Conservation (phyloP, 2,888 invertebrate genomes). For the Chymomyza amoena region DNA sequence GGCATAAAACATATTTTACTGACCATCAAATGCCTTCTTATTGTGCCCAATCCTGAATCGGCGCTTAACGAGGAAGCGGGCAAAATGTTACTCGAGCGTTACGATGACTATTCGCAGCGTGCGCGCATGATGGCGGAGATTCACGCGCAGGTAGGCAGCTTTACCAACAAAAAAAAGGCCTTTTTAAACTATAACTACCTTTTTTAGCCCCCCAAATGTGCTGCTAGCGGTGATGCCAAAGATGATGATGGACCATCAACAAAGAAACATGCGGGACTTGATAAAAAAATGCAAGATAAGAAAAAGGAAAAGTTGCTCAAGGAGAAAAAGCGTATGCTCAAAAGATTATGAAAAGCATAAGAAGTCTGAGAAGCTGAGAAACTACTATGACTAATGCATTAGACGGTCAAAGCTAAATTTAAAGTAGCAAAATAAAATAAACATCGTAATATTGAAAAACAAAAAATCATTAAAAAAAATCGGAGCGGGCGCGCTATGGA, state of each 20-base stretch:
- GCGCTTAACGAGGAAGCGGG: constrained; percentile 98
- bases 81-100: constrained; percentile 93
- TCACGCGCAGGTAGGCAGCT: constrained; percentile 86
- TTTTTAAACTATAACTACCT: background rate
- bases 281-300: constrained; percentile 87
- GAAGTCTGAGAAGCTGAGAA: constrained; percentile 13
- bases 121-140: constrained; percentile 96
- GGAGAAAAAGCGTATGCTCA: constrained; percentile 91
- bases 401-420: background rate
- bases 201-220: constrained; percentile 79
- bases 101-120: constrained; percentile 93
- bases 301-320: constrained; percentile 85
- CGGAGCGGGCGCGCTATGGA: constrained; percentile 48
- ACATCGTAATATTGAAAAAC: constrained; percentile 9
- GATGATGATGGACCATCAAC: constrained; percentile 85
- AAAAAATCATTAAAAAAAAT: constrained; percentile 1
- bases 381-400: constrained; percentile 1
- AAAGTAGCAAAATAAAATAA: constrained; percentile 6
- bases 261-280: constrained; percentile 89
- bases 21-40: constrained; percentile 95
- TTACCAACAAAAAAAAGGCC: background rate
- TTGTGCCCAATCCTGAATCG: constrained; percentile 98
- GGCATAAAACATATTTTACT: constrained; percentile 96
- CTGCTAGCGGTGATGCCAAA: constrained; percentile 71
- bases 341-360: constrained; percentile 86